Evolutionary conservation across 1,140 invertebrate species (phyloP).

Genomic region (Drosophila pandora): DNA sequence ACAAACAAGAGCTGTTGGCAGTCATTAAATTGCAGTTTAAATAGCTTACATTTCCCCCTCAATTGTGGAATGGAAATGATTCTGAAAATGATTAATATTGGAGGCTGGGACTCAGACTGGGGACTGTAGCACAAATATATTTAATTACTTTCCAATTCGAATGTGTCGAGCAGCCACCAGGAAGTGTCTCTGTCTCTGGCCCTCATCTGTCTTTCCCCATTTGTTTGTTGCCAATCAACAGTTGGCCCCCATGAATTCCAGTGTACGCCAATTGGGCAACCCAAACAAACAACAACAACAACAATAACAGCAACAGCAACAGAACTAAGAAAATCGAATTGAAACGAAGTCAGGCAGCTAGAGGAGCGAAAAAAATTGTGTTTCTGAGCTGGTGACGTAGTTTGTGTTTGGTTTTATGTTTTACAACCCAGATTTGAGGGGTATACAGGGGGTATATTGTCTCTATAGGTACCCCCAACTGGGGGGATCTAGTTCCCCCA

Average conservation of each 20-base stretch:
- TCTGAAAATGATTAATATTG: no score
- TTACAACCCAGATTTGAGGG: not conserved
- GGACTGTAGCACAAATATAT: not conserved
- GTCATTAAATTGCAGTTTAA: no score
- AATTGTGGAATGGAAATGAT: no score
- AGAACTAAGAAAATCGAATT: not conserved
- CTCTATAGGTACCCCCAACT: no score
- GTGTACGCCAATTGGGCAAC: conserved; percentile 14
- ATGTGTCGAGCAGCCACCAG: not conserved
- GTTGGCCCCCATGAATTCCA: conserved; percentile 21
- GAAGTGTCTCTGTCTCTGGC: conserved; percentile 3
- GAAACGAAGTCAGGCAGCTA: not conserved
- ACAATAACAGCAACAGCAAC: not conserved
- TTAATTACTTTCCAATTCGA: not conserved
- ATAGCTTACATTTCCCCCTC: no score
- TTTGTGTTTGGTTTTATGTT: conserved; percentile 9
- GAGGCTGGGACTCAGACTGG: not conserved
- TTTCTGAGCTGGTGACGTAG: conserved; percentile 9
- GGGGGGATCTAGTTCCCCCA: no score
- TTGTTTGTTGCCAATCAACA: conserved; percentile 1
- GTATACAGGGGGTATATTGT: not conserved
- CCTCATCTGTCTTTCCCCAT: conserved; percentile 10
- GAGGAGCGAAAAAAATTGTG: not conserved
- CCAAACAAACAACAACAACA: not conserved
- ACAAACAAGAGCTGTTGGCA: not conserved